Evolutionary conservation across 2,797 vertebrate genomes (phyloP).

Genomic region (Miichthys miiuy): DNA sequence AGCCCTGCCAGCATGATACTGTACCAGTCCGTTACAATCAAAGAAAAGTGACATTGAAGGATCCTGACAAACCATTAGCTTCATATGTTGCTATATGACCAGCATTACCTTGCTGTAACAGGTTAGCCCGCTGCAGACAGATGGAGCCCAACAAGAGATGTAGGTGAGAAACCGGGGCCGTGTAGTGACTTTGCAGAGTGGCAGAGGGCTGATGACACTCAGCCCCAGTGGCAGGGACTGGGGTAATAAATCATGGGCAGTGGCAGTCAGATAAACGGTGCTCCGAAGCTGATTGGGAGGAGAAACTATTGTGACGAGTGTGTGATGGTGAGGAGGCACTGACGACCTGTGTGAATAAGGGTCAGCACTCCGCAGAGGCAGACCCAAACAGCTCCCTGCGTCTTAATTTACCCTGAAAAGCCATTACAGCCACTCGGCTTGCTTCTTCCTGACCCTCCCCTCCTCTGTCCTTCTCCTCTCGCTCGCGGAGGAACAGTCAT

Average conservation of each 20-base stretch:
- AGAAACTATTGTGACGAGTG: slow-evolving; percentile 82
- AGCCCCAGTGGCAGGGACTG: slow-evolving; percentile 75
- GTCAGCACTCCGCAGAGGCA: slow-evolving; percentile 73
- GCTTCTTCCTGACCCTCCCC: slow-evolving; percentile 67
- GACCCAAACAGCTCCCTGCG: slow-evolving; percentile 73
- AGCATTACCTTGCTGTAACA: slow-evolving; percentile 40
- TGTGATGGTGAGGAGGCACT: slow-evolving; percentile 67
- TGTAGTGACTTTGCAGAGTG: slow-evolving; percentile 81
- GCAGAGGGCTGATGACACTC: slow-evolving; percentile 85
- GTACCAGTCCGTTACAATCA: slow-evolving; percentile 54
- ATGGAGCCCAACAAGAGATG: slow-evolving; percentile 72
- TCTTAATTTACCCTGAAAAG: slow-evolving; percentile 84
- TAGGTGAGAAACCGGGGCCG: slow-evolving; percentile 75
- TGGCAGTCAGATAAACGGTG: slow-evolving; percentile 81
- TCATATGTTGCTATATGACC: slow-evolving; percentile 50
- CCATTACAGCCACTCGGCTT: slow-evolving; percentile 75
- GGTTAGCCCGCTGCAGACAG: slow-evolving; percentile 56
- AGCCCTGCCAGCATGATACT: slow-evolving; percentile 41
- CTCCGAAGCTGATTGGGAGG: slow-evolving; percentile 79
- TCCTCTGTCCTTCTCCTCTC: slow-evolving; percentile 42
- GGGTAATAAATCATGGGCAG: slow-evolving; percentile 82
- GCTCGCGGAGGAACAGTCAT: slow-evolving; percentile 46
- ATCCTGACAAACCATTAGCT: slow-evolving; percentile 62
- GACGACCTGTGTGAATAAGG: slow-evolving; percentile 79
- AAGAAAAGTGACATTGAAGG: slow-evolving; percentile 52